Evolutionary conservation across 1,140 invertebrate genomes (phyloP), one percentile per base, ranked within the genome.

Genomic region (Zaprionus tsacasi): DNA sequence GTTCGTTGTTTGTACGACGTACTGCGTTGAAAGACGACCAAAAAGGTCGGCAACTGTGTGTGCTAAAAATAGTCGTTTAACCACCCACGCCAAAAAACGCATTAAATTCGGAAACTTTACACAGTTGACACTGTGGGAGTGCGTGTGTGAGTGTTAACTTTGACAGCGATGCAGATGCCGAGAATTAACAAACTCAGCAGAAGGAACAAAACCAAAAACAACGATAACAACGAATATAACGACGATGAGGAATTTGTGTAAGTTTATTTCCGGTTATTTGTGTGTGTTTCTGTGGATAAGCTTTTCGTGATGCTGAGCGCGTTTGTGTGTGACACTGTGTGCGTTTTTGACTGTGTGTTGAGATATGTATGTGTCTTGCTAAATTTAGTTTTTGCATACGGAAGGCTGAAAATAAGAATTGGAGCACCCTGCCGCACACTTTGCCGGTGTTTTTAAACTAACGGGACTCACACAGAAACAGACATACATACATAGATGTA

Each of bases 391-490:
- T 52, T 45, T 72, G 75, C 82, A 86, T 66, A 60, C 55, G 59
- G 43, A 64, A 63, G 72, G 82, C 82, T 81, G 82, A 86, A 86
- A 86, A 86, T 86, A 86, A 86, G 75, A 86, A 86, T 86, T 86
- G 79, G 82, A 86, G 61, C 82, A 86, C 82, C 82, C 82, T 86
- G 82, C 78, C 71, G 36, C 45, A 67, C 45, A 55, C 69, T 66
- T 69, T 73, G 77, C 75, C 82, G 82, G 81, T 55, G n/a, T 30
- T 57, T 68, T 63, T 59, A 52, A 77, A 68, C 59, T 72, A 72
- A 61, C 55, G 60, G 55, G 52, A 40, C 71, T 43, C 13, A 60
- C 60, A 67, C 30, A 36, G 40, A 43, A 63, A 76, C 13, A 71
- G 17, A 27, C 43, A 45, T 54, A 38, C 21, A 67, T 33, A 33